Percentiles rank a stretch among this genome's conserved stretches.
phyloP scores from a whole-genome alignment of 2,797 vertebrate genomes.

The Otolemur crassicaudatus region DNA sequence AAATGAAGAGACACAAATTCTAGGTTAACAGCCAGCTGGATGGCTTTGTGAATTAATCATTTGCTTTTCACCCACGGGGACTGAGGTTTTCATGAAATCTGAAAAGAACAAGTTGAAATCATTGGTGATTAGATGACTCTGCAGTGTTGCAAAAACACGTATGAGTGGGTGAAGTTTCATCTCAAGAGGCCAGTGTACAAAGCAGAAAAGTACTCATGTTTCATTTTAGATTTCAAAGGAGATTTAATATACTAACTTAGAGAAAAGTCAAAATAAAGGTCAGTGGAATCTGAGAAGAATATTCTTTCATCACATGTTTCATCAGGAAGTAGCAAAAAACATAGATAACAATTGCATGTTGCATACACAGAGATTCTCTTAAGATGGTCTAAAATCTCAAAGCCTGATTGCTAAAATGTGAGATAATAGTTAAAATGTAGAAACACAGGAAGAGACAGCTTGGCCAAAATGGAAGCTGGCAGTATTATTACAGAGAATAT shows the following conservation, averaged over 20 bases:
- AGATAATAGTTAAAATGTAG: not conserved
- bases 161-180: conserved; percentile 36
- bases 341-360: not conserved
- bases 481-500: conserved; percentile 34
- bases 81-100: conserved; percentile 61
- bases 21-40: conserved; percentile 69
- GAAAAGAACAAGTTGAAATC: conserved; percentile 75
- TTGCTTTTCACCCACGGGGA: conserved; percentile 57
- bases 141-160: conserved; percentile 14
- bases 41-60: conserved; percentile 73
- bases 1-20: conserved; percentile 69
- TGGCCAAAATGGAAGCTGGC: not conserved
- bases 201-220: conserved; percentile 1
- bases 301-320: not conserved
- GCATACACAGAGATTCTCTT: not conserved
- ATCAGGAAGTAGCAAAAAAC: not conserved
- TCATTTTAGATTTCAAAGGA: conserved; percentile 5
- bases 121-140: conserved; percentile 65
- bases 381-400: not conserved
- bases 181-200: conserved; percentile 22
- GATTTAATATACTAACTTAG: not conserved
- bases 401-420: not conserved
- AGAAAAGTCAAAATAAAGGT: not conserved
- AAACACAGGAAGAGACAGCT: not conserved
- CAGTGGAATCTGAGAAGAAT: not conserved